Base-by-base conservation (phyloP, 2,113 vertebrate species). In the Macrotus californicus region DNA sequence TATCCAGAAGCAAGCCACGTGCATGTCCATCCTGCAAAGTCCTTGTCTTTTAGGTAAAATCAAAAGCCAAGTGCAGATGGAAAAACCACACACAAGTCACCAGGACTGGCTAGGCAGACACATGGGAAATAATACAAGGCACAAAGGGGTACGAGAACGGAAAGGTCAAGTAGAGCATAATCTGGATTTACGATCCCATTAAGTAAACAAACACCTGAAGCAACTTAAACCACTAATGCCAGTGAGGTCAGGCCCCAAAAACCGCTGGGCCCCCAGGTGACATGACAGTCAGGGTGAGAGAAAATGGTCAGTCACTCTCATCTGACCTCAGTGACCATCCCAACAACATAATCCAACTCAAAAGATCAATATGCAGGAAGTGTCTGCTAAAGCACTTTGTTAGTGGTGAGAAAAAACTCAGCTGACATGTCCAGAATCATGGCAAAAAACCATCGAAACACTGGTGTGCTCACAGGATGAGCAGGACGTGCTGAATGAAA, bases 171-270 rank as follows among this genome's bases (percentile, higher is more conserved):
- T 2, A 3, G 2, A 64, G 16, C 43, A 52, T n/a, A 73, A 61
- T 39, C 11, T 61, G n/a, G 64, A 88, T 36, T n/a, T 43, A 61
- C 66, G 94, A 89, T n/a, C 15, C 22, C 26, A 52, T 52, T 41
- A 88, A 84, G 52, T 46, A 84, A 79, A 13, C 50, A 86, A 89
- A 61, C 39, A 76, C 39, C 43, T 52, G 56, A 85, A 48, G 36
- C 69, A 34, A 92, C 79, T 43, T 50, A 52, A 52, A 88, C 18
- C 87, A 54, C 14, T 73, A 39, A 75, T 15, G 14, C 41, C 41
- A 46, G 56, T 19, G 46, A 31, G 16, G 16, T 13, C 3, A 76
- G 56, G 16, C 29, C 7, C 18, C 31, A 73, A 6, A 22, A 3
- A 81, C 1, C 76, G 52, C 43, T 79, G 3, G 39, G 5, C 76